A percentile compares a stretch with the other conserved stretches of the same genome.
Conservation (phyloP, 2,888 invertebrate species). For the Mesodorylaimus sp. region DNA sequence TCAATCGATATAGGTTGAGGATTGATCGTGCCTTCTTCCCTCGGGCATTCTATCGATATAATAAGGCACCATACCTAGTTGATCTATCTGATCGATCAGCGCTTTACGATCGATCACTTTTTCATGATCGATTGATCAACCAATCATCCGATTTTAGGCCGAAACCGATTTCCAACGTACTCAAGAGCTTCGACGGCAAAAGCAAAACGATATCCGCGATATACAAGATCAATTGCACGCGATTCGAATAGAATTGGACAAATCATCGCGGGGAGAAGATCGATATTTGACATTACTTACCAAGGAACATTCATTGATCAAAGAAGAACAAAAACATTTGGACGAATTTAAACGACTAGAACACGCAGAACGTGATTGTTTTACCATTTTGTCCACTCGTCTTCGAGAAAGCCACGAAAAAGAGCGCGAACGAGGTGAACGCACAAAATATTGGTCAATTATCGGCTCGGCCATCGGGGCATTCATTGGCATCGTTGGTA, state of each 20-base stretch:
- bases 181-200: conserved; percentile 47
- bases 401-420: conserved; percentile 63
- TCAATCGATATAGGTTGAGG: too few species aligned
- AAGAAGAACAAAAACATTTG: conserved; percentile 32
- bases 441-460: conserved; percentile 65
- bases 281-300: conserved; percentile 53
- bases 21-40: too few species aligned
- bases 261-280: conserved; percentile 55
- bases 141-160: too few species aligned
- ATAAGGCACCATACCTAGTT: too few species aligned
- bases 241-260: conserved; percentile 54
- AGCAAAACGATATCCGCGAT: conserved; percentile 43
- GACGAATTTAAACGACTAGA: conserved; percentile 7
- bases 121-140: too few species aligned
- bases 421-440: conserved; percentile 57
- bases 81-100: too few species aligned
- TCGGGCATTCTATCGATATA: too few species aligned
- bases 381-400: conserved; percentile 51
- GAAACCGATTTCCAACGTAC: conserved; percentile 47
- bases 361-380: conserved; percentile 28
- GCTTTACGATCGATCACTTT: too few species aligned
- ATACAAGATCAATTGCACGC: conserved; percentile 49
- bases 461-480: conserved; percentile 46
- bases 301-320: conserved; percentile 44
- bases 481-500: not conserved